Evolutionary conservation across 2,888 invertebrate genomes (phyloP), one percentile per base, ranked within the genome.

Genomic region (Glaucopsyche alexis): DNA sequence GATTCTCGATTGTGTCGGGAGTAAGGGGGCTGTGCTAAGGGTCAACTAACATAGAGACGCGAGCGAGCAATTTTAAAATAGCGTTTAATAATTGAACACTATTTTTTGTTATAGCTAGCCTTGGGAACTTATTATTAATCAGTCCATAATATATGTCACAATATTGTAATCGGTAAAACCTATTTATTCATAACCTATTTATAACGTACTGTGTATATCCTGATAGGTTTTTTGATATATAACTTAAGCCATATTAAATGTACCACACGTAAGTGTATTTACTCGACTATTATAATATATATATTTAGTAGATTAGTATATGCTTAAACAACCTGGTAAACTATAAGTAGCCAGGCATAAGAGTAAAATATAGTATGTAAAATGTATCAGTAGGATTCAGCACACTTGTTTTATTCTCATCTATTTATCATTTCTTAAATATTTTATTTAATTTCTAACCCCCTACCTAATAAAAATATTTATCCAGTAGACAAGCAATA

Each of bases 141-240:
- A 60, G 60, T 60, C 60, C 60, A 60, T 29, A 60, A 60, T 60
- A 11, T 60, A 29, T 13, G 29, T 60, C 60, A 29, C 60, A 60
- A 60, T 60, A 1, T 60, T 29, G 60, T 60, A 38, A 29, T 60
- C 55, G 19, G 19, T 19, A 19, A 38, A 60, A 60, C 60, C 29
- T 60, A 60, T 60, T 60, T 60, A 60, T 60, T 60, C 60, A 13
- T 38, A 29, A 60, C 8, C 55, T 60, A 60, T 29, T 60, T 60
- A 60, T 52, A 16, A 16, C 9, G 14, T 29, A 29, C 4, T 29
- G 29, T 29, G 29, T 29, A 29, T 29, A 29, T 29, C 29, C 29
- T 29, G 29, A 47, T 47, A 60, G 13, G 60, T 29, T 60, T 60
- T 60, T 60, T 29, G 9, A 47, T 8, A 29, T 38, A 60, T 60